Evolutionary conservation across 2,888 invertebrate species (phyloP), one percentile per base, ranked within the genome.

Genomic region (Tuberolachnus salignus): DNA sequence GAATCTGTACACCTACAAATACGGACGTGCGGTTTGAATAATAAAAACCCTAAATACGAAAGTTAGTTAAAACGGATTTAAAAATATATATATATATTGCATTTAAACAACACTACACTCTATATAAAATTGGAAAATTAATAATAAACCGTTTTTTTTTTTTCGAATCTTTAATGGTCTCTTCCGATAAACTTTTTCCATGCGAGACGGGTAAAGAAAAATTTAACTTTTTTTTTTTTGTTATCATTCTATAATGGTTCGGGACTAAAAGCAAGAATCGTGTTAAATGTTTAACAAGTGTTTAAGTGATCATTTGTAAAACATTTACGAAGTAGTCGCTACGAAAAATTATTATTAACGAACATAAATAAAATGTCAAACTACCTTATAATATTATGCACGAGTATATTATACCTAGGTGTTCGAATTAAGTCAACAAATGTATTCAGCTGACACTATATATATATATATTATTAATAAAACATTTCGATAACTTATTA

Each of bases 81-180:
- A 16, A n/a, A 19, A 69, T 21, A 69, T 8, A 69, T 34, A 61
- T n/a, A 61, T 51, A 14, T 16, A 16, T 51, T 11, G 19, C 10
- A 42, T 69, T 11, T 23, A 23, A 44, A 14, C 14, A 1, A 10
- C n/a, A n/a, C 46, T 34, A 49, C 8, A 14, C 14, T 42, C 21
- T 16, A 26, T 71, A 59, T n/a, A n/a, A n/a, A 19, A 61, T 57
- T 21, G 10, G 1, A 61, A 49, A 49, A 61, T 71, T 49, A 72
- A 61, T 49, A 72, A 61, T 61, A 49, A 61, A 72, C 26, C 49
- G 26, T 34, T 61, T 49, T 44, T 26, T 44, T 26, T 44, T 57
- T 53, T 64, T 64, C n/a, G 19, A 51, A 49, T 72, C 72, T 61
- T 61, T 72, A 61, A 61, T 61, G 49, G 61, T 61, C n/a, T 34